phyloP scores from a whole-genome alignment of 2,113 vertebrate species.

The Carollia perspicillata region DNA sequence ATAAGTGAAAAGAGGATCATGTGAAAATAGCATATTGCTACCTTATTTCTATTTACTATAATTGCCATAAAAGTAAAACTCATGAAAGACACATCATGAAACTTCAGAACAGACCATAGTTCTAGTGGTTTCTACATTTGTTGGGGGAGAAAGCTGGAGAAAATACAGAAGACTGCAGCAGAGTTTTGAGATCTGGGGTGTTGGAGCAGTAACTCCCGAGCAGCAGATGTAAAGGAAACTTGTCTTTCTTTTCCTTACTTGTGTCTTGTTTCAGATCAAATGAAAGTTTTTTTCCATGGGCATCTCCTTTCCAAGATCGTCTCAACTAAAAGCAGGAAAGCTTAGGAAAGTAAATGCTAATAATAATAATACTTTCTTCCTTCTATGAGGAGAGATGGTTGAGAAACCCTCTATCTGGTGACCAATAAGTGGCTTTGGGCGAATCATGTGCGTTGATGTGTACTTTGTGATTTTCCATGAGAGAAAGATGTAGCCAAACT shows the following conservation, averaged over 20 bases:
- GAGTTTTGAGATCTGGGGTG: constrained; percentile 64
- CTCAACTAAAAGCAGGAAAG: constrained; percentile 16
- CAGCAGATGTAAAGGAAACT: constrained; percentile 50
- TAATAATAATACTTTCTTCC: background rate
- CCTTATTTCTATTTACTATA: constrained; percentile 58
- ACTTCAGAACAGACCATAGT: background rate
- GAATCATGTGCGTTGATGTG: background rate
- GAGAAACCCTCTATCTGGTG: background rate
- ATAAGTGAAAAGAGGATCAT: background rate
- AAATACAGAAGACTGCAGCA: constrained; percentile 21
- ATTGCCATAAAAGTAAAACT: constrained; percentile 72
- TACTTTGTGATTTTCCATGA: background rate
- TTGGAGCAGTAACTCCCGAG: constrained; percentile 45
- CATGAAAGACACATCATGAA: constrained; percentile 61
- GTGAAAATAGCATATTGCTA: constrained; percentile 42
- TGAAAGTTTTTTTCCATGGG: background rate
- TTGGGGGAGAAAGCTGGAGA: constrained; percentile 64
- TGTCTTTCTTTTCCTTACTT: constrained; percentile 62
- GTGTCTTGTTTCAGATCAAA: constrained; percentile 60
- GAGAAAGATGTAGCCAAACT: background rate
- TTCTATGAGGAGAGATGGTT: background rate
- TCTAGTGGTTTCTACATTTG: constrained; percentile 58
- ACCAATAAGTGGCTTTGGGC: background rate
- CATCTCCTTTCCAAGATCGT: background rate
- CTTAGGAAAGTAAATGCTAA: background rate